Evolutionary conservation across 92 coral and sea anemone species (phyloP).

Genomic region (Virgularia gustaviana): DNA sequence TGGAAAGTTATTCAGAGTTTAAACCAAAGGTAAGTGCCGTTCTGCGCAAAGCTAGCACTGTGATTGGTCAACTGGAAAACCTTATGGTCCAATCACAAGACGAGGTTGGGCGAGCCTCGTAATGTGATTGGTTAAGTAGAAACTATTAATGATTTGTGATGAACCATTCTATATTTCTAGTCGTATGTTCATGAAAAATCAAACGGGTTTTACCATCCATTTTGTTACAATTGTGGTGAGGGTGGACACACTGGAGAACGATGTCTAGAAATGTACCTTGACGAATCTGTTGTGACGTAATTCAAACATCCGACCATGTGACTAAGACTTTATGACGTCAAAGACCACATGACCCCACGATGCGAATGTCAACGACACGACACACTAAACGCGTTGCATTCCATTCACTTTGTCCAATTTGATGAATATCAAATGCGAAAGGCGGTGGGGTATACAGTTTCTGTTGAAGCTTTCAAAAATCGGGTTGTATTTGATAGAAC

Average conservation of each 20-base stretch:
- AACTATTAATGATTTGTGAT: too few relatives aligned
- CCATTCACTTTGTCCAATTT: too few relatives aligned
- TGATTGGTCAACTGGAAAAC: background rate
- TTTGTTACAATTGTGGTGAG: constrained; percentile 90
- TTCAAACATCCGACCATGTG: too few relatives aligned
- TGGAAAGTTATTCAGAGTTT: background rate
- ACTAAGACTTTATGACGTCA: too few relatives aligned
- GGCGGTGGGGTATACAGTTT: too few relatives aligned
- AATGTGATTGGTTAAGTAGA: too few relatives aligned
- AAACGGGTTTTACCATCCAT: constrained; percentile 51
- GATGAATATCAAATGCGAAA: too few relatives aligned
- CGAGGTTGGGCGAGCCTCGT: background rate
- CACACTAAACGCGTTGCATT: too few relatives aligned
- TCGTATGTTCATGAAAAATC: constrained; percentile 10
- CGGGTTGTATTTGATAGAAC: too few relatives aligned
- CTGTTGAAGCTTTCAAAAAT: too few relatives aligned
- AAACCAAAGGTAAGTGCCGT: constrained; percentile 3
- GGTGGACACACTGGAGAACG: constrained; percentile 83
- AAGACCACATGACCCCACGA: too few relatives aligned
- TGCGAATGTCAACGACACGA: too few relatives aligned
- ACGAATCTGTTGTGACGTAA: constrained; percentile 7
- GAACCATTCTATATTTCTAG: constrained; percentile 5
- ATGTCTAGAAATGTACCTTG: constrained; percentile 58
- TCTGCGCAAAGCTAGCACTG: background rate
- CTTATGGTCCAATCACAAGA: background rate